A percentile compares a stretch with the other conserved stretches of the same genome.
Conservation (phyloP, 1,140 invertebrate genomes). For the Drosophila tristis region DNA sequence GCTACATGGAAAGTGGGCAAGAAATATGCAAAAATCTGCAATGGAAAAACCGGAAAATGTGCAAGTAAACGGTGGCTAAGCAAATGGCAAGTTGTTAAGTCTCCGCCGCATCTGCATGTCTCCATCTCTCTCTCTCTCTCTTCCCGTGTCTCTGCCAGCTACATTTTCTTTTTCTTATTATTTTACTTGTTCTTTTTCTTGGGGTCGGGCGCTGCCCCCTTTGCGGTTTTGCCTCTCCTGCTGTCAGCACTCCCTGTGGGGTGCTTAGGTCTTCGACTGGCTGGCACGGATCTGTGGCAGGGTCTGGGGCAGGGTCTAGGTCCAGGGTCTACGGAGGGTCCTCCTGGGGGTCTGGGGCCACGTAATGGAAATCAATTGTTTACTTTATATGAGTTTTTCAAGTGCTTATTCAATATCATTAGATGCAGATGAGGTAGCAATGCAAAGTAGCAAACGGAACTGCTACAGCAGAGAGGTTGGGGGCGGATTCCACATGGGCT, state of each 20-base stretch:
- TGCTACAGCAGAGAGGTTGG: too few species aligned
- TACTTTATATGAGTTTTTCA: constrained; percentile 80
- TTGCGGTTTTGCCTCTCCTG: not conserved
- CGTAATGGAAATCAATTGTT: constrained; percentile 81
- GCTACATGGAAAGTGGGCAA: constrained; percentile 43
- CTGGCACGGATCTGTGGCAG: too few species aligned
- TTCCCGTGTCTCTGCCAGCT: too few species aligned
- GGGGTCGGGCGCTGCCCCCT: constrained; percentile 3
- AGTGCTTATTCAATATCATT: constrained; percentile 83
- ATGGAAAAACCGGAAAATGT: constrained; percentile 54
- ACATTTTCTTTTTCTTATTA: constrained; percentile 10
- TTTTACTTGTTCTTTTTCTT: constrained; percentile 1
- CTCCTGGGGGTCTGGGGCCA: constrained; percentile 9
- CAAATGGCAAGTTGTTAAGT: constrained; percentile 79
- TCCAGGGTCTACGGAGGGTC: constrained; percentile 2
- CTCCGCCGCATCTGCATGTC: constrained; percentile 25
- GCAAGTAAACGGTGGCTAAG: constrained; percentile 77
- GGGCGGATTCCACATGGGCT: too few species aligned
- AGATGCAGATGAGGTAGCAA: constrained; percentile 58
- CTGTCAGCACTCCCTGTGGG: constrained; percentile 9
- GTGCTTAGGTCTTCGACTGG: constrained; percentile 8
- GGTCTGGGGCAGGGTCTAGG: constrained; percentile 13
- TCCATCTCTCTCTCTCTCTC: constrained; percentile 9
- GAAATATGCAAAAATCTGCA: constrained; percentile 62
- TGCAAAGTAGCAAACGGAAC: constrained; percentile 19